phyloP scores from a whole-genome alignment of 2,113 vertebrate genomes.

The Oostethus manadensis region DNA sequence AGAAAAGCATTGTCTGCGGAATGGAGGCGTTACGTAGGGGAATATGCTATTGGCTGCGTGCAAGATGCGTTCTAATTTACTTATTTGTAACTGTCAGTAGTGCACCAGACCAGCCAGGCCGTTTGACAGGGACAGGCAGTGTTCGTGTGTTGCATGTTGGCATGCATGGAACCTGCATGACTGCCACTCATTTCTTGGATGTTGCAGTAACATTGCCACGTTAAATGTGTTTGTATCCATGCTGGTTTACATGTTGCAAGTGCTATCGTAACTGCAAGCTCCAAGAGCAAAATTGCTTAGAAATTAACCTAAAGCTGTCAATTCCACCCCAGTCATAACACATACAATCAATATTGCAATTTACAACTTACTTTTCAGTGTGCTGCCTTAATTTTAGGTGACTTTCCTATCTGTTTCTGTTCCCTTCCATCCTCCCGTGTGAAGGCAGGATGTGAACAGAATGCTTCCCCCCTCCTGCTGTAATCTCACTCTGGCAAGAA shows the following conservation, averaged over 20 bases:
- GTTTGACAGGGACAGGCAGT: constrained; percentile 22
- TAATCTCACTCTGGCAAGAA: constrained; percentile 58
- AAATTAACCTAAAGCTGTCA: too few relatives aligned
- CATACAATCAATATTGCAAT: too few relatives aligned
- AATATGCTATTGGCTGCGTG: constrained; percentile 14
- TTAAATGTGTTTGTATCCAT: too few relatives aligned
- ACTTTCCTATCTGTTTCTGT: neutral
- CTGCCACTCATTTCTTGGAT: constrained; percentile 20
- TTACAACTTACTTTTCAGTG: too few relatives aligned
- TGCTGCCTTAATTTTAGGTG: neutral
- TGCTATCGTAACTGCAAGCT: too few relatives aligned
- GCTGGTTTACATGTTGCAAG: too few relatives aligned
- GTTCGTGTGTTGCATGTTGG: constrained; percentile 9
- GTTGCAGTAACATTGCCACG: neutral
- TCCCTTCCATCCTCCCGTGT: too few relatives aligned
- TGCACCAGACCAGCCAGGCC: constrained; percentile 15
- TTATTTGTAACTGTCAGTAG: constrained; percentile 51
- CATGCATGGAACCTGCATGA: constrained; percentile 1
- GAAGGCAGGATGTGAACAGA: constrained; percentile 51
- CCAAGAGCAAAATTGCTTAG: too few relatives aligned
- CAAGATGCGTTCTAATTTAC: constrained; percentile 40
- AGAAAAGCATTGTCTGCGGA: constrained; percentile 30
- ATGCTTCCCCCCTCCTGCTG: constrained; percentile 57
- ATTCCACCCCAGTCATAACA: too few relatives aligned
- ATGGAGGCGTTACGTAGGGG: constrained; percentile 26